A percentile compares a stretch with the other conserved stretches of the same genome.
phyloP scores from a whole-genome alignment of 2,797 vertebrate species.

The Tokudaia muenninki region DNA sequence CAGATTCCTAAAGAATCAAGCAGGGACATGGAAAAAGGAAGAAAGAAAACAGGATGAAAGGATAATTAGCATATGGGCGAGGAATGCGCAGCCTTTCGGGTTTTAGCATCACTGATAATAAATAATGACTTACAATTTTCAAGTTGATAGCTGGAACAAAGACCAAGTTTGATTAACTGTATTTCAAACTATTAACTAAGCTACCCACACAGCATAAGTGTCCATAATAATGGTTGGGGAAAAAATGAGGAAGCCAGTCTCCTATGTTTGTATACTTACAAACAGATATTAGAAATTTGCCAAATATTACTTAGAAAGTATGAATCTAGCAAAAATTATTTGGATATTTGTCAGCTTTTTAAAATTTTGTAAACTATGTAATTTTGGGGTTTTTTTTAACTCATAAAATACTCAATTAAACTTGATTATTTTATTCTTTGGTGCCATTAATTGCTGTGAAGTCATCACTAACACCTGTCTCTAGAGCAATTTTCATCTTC shows the following conservation, averaged over 20 bases:
- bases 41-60: not conserved
- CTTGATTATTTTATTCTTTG: not conserved
- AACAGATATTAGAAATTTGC: conserved; percentile 3
- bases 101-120: conserved; percentile 1
- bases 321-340: conserved; percentile 1
- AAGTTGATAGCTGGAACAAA: conserved; percentile 13
- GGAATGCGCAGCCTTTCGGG: not conserved
- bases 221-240: not conserved
- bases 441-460: not conserved
- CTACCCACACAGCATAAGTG: not conserved
- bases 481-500: conserved; percentile 2
- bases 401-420: not conserved
- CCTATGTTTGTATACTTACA: not conserved
- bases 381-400: not conserved
- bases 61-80: not conserved
- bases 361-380: conserved; percentile 1
- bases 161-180: conserved; percentile 16
- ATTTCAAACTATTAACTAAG: conserved; percentile 53
- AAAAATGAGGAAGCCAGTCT: not conserved
- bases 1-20: not conserved
- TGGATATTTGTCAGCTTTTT: not conserved
- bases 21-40: not conserved
- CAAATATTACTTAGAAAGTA: conserved; percentile 35
- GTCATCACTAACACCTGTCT: not conserved
- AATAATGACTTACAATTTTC: conserved; percentile 8